Evolutionary conservation across 23 tunicate genomes (phyloP), one percentile per base, ranked within the genome.

Genomic region (Oikopleura dioica): DNA sequence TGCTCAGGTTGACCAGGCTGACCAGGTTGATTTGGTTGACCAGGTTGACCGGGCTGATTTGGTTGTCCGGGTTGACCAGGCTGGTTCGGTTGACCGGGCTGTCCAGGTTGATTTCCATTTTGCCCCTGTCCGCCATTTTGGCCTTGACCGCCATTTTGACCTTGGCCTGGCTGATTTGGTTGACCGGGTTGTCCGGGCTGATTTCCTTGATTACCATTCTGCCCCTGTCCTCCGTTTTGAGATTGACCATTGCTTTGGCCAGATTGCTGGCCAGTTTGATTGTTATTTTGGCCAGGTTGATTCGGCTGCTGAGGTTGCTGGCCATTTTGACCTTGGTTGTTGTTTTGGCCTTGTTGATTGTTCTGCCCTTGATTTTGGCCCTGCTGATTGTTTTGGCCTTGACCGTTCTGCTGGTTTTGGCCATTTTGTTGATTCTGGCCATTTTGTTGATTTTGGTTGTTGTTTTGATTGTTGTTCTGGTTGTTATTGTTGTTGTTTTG

Each of bases 101-200:
- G 72, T 63, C 72, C 72, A 28, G 72, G 72, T 63, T 63, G 72
- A 31, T n/a, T n/a, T n/a, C n/a, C n/a, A n/a, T n/a, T n/a, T n/a
- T n/a, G n/a, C n/a, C n/a, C n/a, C n/a, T n/a, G n/a, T n/a, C n/a
- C n/a, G n/a, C n/a, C n/a, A n/a, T n/a, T n/a, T n/a, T n/a, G n/a
- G n/a, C n/a, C n/a, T n/a, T n/a, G n/a, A n/a, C n/a, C n/a, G n/a
- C n/a, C n/a, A n/a, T n/a, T n/a, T n/a, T n/a, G n/a, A n/a, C n/a
- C n/a, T n/a, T n/a, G n/a, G n/a, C n/a, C n/a, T n/a, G n/a, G n/a
- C n/a, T n/a, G n/a, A n/a, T 23, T 23, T 63, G 32, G 32, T 63
- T 63, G 72, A 63, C 72, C 72, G 33, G 72, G 72, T 63, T 63
- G 55, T 9, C 16, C 21, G 55, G 9, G 16, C 21, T 44, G 55